phyloP scores from a whole-genome alignment of 2,113 vertebrate genomes.

The Xiphias gladius region DNA sequence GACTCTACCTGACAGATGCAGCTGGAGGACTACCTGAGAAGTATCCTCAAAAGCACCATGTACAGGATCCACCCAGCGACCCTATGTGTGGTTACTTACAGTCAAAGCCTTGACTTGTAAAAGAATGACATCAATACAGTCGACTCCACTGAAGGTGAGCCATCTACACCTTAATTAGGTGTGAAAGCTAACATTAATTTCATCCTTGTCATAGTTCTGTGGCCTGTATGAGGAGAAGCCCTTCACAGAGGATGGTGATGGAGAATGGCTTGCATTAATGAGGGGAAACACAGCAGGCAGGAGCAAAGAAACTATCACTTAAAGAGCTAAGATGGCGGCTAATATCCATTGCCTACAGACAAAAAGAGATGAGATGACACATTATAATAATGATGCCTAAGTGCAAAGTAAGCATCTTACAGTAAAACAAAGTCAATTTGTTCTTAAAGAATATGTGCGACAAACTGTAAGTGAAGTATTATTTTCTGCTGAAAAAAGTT shows the following conservation, averaged over 20 bases:
- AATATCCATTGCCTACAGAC: slow-evolving; percentile 68
- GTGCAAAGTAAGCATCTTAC: slow-evolving; percentile 78
- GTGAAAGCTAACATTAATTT: slow-evolving; percentile 71
- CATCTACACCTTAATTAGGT: slow-evolving; percentile 73
- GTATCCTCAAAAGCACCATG: slow-evolving; percentile 59
- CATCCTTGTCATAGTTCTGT: slow-evolving; percentile 68
- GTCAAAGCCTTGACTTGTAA: slow-evolving; percentile 42
- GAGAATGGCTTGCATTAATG: slow-evolving; percentile 79
- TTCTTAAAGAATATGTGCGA: slow-evolving; percentile 41
- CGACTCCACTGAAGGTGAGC: slow-evolving; percentile 49
- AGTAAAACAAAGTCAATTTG: slow-evolving; percentile 65
- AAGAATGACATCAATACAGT: slow-evolving; percentile 59
- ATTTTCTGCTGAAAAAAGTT: slow-evolving; percentile 53
- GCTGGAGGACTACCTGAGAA: slow-evolving; percentile 61
- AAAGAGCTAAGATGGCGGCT: slow-evolving; percentile 70
- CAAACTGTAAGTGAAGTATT: slow-evolving; percentile 33
- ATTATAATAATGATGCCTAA: slow-evolving; percentile 77
- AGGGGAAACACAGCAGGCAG: slow-evolving; percentile 78
- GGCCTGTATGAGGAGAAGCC: slow-evolving; percentile 63
- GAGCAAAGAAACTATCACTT: slow-evolving; percentile 77
- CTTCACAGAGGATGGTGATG: slow-evolving; percentile 70
- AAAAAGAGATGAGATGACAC: slow-evolving; percentile 74
- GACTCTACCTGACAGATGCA: slow-evolving; percentile 64
- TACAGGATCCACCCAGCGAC: slow-evolving; percentile 66
- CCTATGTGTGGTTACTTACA: slow-evolving; percentile 37